Conservation (phyloP, 2,113 vertebrate species). For the Ramphastos sulfuratus region DNA sequence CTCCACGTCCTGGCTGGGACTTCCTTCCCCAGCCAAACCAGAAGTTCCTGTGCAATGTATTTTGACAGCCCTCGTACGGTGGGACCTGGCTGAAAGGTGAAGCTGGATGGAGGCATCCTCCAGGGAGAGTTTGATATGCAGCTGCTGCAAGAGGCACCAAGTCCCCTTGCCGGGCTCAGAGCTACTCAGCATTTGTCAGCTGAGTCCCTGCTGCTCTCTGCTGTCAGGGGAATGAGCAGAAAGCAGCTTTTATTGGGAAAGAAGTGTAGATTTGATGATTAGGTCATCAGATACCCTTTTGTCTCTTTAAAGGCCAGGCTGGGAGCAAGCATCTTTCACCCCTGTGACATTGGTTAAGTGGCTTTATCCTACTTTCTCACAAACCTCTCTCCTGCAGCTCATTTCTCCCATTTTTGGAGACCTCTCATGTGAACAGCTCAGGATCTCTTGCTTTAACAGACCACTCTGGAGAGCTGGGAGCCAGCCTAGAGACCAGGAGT, state of each 20-base stretch:
- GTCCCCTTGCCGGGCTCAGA: accelerated
- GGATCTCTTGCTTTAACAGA: background rate
- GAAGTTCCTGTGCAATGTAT: background rate
- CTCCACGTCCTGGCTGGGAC: accelerated
- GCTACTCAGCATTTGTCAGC: background rate
- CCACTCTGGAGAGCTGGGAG: background rate
- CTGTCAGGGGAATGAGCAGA: background rate
- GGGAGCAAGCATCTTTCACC: background rate
- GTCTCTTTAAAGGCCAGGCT: background rate
- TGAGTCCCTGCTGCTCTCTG: background rate
- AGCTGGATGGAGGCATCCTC: background rate
- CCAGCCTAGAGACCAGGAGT: background rate
- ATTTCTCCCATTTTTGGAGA: background rate
- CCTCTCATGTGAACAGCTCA: accelerated
- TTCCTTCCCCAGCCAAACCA: background rate
- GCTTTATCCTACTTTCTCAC: background rate
- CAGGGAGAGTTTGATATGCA: background rate
- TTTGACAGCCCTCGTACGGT: accelerated
- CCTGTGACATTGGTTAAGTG: background rate
- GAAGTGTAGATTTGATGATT: accelerated
- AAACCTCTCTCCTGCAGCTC: background rate
- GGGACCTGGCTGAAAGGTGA: background rate
- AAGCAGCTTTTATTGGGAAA: background rate
- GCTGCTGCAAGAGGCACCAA: too few relatives aligned
- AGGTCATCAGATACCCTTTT: background rate